Evolutionary conservation across 2,797 vertebrate genomes (phyloP).

Genomic region (Chanos chanos): DNA sequence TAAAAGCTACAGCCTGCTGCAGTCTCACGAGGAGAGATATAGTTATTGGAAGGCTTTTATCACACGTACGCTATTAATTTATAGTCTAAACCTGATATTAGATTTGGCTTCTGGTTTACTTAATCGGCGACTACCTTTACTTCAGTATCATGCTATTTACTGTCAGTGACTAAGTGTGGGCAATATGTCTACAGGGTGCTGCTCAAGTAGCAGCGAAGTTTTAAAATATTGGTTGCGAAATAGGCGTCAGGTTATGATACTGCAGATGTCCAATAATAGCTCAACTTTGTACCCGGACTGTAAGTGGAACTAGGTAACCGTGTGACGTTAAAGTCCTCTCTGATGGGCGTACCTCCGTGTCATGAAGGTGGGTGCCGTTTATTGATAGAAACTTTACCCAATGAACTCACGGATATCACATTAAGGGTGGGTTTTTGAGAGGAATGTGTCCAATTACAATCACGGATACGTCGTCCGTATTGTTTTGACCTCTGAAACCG

Average conservation of each 20-base stretch:
- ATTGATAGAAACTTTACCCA: slow-evolving; percentile 48
- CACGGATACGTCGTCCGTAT: slow-evolving; percentile 40
- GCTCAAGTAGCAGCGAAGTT: background rate
- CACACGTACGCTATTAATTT: background rate
- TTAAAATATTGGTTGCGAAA: slow-evolving; percentile 19
- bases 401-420: slow-evolving; percentile 20
- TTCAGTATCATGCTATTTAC: no score
- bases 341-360: slow-evolving; percentile 57
- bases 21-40: background rate
- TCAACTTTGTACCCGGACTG: slow-evolving; percentile 22
- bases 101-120: slow-evolving; percentile 13
- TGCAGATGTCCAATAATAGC: slow-evolving; percentile 15
- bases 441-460: slow-evolving; percentile 45
- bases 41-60: background rate
- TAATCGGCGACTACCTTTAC: no score
- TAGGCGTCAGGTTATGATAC: slow-evolving; percentile 9
- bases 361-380: slow-evolving; percentile 46
- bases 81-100: background rate
- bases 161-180: no score
- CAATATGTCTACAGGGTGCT: no score
- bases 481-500: slow-evolving; percentile 75
- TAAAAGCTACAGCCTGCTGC: background rate
- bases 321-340: slow-evolving; percentile 67
- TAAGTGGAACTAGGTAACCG: slow-evolving; percentile 61
- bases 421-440: slow-evolving; percentile 23